Percentiles rank a stretch among this genome's conserved stretches.
These are phyloP conservation scores for Epirrhoe tristata DNA, from an alignment of 2,888 invertebrate species.

Conservation along the genomic window DNA sequence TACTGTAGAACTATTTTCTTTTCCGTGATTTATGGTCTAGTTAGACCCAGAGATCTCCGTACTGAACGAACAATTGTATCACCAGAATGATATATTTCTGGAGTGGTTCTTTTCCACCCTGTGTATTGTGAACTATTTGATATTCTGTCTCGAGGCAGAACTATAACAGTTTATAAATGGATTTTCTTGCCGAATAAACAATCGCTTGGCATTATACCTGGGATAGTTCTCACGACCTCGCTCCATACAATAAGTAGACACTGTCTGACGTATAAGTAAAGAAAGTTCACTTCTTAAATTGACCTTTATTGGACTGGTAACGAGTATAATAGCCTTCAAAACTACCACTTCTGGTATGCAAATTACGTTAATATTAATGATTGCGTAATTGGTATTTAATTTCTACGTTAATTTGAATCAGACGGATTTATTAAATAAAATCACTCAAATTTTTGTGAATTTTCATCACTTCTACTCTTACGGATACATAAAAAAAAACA, in stretches of 20 bases:
- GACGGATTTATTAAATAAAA: neutral
- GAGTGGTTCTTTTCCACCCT: neutral
- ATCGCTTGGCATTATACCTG: constrained; percentile 17
- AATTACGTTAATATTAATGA: neutral
- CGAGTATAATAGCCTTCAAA: constrained; percentile 3
- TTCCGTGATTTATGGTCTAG: too few relatives aligned
- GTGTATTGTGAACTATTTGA: neutral
- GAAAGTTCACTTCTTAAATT: constrained; percentile 15
- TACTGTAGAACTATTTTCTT: too few relatives aligned
- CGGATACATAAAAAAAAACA: too few relatives aligned
- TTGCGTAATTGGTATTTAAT: neutral
- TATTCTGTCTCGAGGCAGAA: constrained; percentile 10
- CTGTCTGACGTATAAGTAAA: constrained; percentile 9
- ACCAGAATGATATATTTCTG: neutral
- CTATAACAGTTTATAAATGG: constrained; percentile 15
- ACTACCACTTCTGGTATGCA: constrained; percentile 10
- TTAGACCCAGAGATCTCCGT: neutral
- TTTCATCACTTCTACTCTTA: too few relatives aligned
- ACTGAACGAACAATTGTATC: neutral
- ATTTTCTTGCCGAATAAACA: constrained; percentile 17
- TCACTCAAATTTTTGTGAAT: neutral
- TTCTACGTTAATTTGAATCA: neutral
- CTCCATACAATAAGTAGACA: constrained; percentile 4
- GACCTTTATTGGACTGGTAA: constrained; percentile 13
- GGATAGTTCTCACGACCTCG: constrained; percentile 20